These are phyloP conservation scores for Ceratoteleas bidentatus DNA, from an alignment of 1,140 invertebrate genomes.

Conservation along the genomic window DNA sequence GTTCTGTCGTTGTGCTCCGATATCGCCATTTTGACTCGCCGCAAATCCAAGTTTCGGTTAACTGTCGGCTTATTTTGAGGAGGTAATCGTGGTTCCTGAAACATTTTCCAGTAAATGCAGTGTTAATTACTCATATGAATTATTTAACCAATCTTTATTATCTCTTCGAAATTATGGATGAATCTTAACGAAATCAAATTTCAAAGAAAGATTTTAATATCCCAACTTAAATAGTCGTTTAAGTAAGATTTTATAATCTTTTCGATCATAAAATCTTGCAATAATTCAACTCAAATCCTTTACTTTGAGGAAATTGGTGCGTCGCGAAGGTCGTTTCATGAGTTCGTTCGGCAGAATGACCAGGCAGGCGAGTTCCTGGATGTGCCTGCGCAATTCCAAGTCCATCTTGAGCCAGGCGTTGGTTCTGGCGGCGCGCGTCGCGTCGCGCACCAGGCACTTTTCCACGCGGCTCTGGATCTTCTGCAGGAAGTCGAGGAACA, in stretches of 20 bases:
- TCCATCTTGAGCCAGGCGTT: slow-evolving; percentile 86
- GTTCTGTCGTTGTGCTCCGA: slow-evolving; percentile 80
- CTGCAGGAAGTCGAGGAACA: slow-evolving; percentile 79
- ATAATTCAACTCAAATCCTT: not conserved
- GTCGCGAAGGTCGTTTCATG: slow-evolving; percentile 74
- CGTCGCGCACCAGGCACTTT: slow-evolving; percentile 84
- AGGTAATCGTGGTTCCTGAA: slow-evolving; percentile 72
- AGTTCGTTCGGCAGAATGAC: slow-evolving; percentile 80
- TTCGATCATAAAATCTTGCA: not conserved
- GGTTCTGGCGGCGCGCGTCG: slow-evolving; percentile 83
- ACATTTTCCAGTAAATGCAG: no score
- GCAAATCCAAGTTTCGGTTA: slow-evolving; percentile 81
- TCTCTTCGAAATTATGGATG: no score
- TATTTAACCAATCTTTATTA: no score
- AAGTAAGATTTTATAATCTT: not conserved
- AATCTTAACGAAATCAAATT: no score
- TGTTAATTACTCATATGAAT: no score
- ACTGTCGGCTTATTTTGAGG: slow-evolving; percentile 67
- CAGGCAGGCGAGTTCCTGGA: slow-evolving; percentile 84
- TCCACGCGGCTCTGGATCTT: slow-evolving; percentile 82
- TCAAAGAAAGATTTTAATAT: no score
- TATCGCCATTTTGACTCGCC: slow-evolving; percentile 83
- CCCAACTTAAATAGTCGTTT: no score
- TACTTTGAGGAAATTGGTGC: slow-evolving; percentile 77
- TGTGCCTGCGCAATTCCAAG: slow-evolving; percentile 82